Base-by-base conservation (phyloP, 2,797 vertebrate genomes). In the Delichon dasypus region DNA sequence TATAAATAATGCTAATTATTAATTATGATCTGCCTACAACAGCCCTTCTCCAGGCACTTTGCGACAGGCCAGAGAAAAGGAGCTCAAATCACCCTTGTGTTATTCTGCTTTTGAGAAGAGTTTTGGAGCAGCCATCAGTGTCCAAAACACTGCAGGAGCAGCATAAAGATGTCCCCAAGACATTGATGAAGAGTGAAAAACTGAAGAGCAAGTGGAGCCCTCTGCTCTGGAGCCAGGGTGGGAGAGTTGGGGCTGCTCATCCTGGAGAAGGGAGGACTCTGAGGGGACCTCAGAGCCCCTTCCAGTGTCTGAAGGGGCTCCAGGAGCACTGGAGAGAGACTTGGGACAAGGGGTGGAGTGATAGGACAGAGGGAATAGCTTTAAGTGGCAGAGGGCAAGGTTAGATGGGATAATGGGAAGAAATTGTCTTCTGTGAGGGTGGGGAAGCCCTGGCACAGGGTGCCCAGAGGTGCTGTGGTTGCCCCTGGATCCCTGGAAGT, bases 1-100 rank as follows among this genome's bases (percentile, higher is more conserved):
- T 94, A 45, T 92, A 96, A 94, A 95, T 92, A 93, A 93, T 45
- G 40, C 48, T 90, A 81, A 95, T 94, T 94, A 91, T 92, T 95
- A 95, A 89, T 94, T 95, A 89, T 74, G 87, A 78, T 93, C 88
- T 94, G 80, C 87, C 73, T 90, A 45, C 50, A 77, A 71, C 27
- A 38, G 61, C 71, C 70, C 76, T 85, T 84, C 75, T 27, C 36
- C 55, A 91, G 60, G 40, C 75, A 38, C 76, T 91, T 72, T 81
- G 57, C 72, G 86, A 85, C 36, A 78, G 66, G 26, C 38, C 55
- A 54, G 72, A 80, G 76, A n/a, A 50, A 17, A 53, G 76, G n/a
- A 81, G 48, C 42, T 95, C 54, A 61, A 64, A 66, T 84, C 23
- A 16, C 16, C 47, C 54, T 44, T 0, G 0, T 84, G 65, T 53